Conservation (phyloP, 2,888 invertebrate genomes). For the Hypselothyrea guttata region DNA sequence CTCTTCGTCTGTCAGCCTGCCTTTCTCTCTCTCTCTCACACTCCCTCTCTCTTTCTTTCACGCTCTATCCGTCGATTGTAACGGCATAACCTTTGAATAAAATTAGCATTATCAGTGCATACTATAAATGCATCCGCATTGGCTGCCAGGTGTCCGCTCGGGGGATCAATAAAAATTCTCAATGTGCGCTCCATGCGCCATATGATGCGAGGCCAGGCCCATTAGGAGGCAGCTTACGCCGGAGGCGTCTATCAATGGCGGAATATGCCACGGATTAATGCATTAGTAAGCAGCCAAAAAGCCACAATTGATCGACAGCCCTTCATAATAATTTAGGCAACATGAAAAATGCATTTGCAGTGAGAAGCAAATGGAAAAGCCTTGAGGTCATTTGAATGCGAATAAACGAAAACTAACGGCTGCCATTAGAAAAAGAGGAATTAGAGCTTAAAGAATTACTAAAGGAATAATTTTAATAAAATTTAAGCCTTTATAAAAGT, state of each 20-base stretch:
- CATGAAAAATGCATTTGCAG: too few species aligned
- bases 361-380: too few species aligned
- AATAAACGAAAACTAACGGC: too few species aligned
- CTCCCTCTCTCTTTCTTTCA: conserved; percentile 13
- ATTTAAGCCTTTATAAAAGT: too few species aligned
- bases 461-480: too few species aligned
- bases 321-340: not conserved
- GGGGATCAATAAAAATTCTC: conserved; percentile 70
- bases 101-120: conserved; percentile 70
- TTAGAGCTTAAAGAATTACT: too few species aligned
- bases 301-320: conserved; percentile 7
- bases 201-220: not conserved
- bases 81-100: conserved; percentile 76
- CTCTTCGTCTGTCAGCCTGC: conserved; percentile 20
- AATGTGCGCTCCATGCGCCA: conserved; percentile 51
- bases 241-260: too few species aligned
- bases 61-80: conserved; percentile 49
- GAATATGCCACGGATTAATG: conserved; percentile 41
- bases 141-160: conserved; percentile 51
- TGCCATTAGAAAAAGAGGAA: too few species aligned
- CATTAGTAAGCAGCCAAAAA: too few species aligned
- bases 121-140: conserved; percentile 33
- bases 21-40: conserved; percentile 17
- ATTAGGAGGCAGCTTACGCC: too few species aligned
- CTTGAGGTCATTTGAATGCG: too few species aligned